Evolutionary conservation across 2,888 invertebrate species (phyloP), one percentile per base, ranked within the genome.

Genomic region (Phyllotreta striolata): DNA sequence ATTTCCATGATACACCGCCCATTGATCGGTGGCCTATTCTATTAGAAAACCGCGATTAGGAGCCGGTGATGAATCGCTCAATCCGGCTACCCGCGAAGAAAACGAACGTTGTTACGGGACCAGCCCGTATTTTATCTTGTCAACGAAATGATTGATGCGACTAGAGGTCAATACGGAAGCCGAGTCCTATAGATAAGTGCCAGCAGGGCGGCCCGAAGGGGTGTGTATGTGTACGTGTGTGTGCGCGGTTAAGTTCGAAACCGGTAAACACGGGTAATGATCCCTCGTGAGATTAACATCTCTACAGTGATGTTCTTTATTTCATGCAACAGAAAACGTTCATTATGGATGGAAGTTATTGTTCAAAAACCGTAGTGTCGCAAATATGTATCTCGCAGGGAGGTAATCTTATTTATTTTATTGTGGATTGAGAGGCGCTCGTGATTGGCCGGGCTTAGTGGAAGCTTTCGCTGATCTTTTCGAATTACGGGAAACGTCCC

Each of bases 121-220:
- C 61, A 56, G 56, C 44, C 64, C 68, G 66, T 68, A 68, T 68
- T 64, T 68, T 66, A 62, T 66, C 68, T 66, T 68, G 68, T 68
- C 68, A 24, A 61, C 62, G 63, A 64, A 66, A 72, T 72, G 72
- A 72, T 72, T 68, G 72, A 72, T 72, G 70, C 67, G 58, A 58
- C 54, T 67, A 46, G 64, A 67, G 63, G 66, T 59, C 68, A 54
- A 64, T 65, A 66, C 66, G 68, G 71, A 68, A 63, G 62, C 63
- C 63, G 67, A 63, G 64, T 70, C 63, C 66, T 58, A 64, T 62
- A 62, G 68, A 68, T 68, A 68, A 63, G 66, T 68, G 59, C 54
- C 44, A 38, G 37, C 12, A 54, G 40, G 39, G 49, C 24, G 8
- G 8, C 37, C 4, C 43, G 13, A 56, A 56, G 41, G 52, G 55